Percentiles rank a stretch among this genome's conserved stretches.
Conservation (phyloP, 2,113 vertebrate species). For the Pseudorasbora parva region DNA sequence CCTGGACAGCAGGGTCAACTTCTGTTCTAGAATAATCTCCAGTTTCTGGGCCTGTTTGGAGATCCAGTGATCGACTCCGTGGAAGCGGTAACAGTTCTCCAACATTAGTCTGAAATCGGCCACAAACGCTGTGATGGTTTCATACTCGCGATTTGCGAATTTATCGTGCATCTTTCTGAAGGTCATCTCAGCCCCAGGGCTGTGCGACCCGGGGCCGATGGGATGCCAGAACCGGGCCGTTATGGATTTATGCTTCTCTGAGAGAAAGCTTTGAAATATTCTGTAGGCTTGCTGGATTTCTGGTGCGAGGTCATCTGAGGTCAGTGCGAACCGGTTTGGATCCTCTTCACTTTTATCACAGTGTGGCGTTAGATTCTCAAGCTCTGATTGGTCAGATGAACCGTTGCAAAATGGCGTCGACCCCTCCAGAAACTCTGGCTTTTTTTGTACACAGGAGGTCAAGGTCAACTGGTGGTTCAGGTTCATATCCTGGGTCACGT, state of each 20-base stretch:
- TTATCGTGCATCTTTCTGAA: conserved; percentile 89
- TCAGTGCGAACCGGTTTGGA: conserved; percentile 49
- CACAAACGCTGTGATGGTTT: conserved; percentile 90
- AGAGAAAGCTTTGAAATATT: conserved; percentile 87
- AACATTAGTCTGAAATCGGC: conserved; percentile 93
- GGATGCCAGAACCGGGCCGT: conserved; percentile 85
- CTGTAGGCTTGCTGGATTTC: conserved; percentile 90
- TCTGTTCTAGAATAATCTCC: conserved; percentile 96
- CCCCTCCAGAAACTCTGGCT: conserved; percentile 40
- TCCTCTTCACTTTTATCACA: conserved; percentile 44
- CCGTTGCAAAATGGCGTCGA: conserved; percentile 63
- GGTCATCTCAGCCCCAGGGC: conserved; percentile 70
- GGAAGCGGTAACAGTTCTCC: conserved; percentile 89
- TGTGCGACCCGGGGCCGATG: conserved; percentile 61
- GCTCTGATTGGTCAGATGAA: conserved; percentile 45
- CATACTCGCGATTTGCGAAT: conserved; percentile 84
- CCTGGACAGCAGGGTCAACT: conserved; percentile 92
- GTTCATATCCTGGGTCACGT: not conserved
- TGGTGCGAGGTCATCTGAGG: conserved; percentile 77
- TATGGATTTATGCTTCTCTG: conserved; percentile 87
- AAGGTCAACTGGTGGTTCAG: conserved; percentile 52
- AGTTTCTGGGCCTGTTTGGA: conserved; percentile 95
- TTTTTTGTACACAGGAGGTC: not conserved
- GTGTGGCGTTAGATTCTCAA: conserved; percentile 53
- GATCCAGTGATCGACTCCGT: conserved; percentile 96